Evolutionary conservation across 2,113 vertebrate genomes (phyloP).

Genomic region (Oreochromis tanganicae): DNA sequence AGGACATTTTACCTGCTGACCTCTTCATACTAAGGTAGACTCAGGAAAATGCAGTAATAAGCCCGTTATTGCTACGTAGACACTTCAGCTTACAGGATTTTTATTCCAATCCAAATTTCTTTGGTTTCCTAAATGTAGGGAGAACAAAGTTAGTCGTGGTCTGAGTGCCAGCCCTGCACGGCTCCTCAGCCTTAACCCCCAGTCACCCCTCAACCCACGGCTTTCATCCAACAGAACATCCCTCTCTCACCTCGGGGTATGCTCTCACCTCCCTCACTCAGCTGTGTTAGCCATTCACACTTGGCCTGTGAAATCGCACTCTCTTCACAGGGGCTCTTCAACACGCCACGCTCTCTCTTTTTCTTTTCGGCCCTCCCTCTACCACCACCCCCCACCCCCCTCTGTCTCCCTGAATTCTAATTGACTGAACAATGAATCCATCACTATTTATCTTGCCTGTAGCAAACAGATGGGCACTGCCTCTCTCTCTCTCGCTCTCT

Average conservation of each 20-base stretch:
- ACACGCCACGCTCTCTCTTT: slow-evolving; percentile 17
- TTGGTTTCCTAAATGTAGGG: not conserved
- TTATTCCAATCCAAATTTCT: not conserved
- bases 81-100: not conserved
- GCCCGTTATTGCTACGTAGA: not conserved
- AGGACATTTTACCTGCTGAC: not conserved
- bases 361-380: not conserved
- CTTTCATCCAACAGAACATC: slow-evolving; percentile 7
- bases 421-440: slow-evolving; percentile 25
- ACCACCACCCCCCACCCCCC: not conserved
- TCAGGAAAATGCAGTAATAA: not conserved
- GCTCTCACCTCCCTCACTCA: slow-evolving; percentile 53
- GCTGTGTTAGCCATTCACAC: slow-evolving; percentile 66
- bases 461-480: slow-evolving; percentile 44
- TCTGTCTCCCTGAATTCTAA: slow-evolving; percentile 32
- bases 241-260: slow-evolving; percentile 38
- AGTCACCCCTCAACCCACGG: not conserved
- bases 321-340: slow-evolving; percentile 50
- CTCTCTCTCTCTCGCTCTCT: not conserved
- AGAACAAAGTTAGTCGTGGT: not conserved
- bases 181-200: not conserved
- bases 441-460: slow-evolving; percentile 26
- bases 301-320: slow-evolving; percentile 64
- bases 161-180: not conserved
- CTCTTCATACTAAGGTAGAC: not conserved